Evolutionary conservation across 2,797 vertebrate species (phyloP).

Genomic region (Natrix natrix): DNA sequence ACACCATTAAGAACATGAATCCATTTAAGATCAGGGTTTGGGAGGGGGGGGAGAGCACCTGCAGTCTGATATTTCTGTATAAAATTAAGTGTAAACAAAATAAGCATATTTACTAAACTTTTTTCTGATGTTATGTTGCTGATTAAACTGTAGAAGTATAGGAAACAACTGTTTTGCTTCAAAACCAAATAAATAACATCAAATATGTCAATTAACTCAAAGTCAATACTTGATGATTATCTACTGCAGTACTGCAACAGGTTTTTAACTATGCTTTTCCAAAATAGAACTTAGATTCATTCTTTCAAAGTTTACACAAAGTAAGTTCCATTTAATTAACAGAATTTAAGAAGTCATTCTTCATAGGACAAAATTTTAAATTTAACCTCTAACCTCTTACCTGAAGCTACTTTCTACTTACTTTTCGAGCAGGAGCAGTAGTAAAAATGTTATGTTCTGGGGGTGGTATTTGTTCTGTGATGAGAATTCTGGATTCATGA

Average conservation of each 20-base stretch:
- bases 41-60: background rate
- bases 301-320: background rate
- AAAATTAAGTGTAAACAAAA: background rate
- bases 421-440: slow-evolving; percentile 68
- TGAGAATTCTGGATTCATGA: slow-evolving; percentile 59
- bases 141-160: background rate
- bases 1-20: background rate
- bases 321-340: background rate
- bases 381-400: background rate
- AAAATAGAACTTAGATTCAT: background rate
- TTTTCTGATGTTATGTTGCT: background rate
- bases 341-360: background rate
- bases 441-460: slow-evolving; percentile 65
- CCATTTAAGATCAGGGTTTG: background rate
- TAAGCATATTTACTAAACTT: background rate
- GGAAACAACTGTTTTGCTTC: background rate
- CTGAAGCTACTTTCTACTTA: slow-evolving; percentile 60
- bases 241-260: background rate
- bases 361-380: background rate
- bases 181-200: background rate
- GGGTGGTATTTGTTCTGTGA: slow-evolving; percentile 62
- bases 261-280: background rate
- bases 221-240: background rate
- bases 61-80: background rate
- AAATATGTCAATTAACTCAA: background rate